Base-by-base conservation (phyloP, 2,888 invertebrate genomes). In the Glaucopsyche alexis region DNA sequence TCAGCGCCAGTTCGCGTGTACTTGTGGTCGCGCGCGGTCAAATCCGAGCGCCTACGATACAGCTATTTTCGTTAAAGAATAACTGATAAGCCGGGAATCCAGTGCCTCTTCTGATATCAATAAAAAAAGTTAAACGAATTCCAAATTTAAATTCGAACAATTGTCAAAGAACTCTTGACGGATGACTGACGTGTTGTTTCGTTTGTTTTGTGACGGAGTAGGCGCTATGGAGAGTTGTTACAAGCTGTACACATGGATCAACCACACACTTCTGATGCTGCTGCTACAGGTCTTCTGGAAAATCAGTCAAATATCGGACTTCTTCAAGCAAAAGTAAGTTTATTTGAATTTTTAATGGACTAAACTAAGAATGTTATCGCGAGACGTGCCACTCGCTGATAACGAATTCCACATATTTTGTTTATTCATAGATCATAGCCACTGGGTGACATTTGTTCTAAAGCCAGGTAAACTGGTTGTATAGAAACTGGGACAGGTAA, bases 241-340 rank as follows among this genome's bases (percentile, higher is more conserved):
- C 79, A 91, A 90, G 78, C 78, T 93, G 71, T 93, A 90, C 85
- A 89, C 91, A 78, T 92, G 91, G 93, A 86, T 93, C 78, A 91
- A 90, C 83, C 87, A 92, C 77, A 90, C 91, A 14, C 78, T 92
- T 78, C 82, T 93, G 79, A 92, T 92, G 92, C 82, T 92, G 80
- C 83, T 92, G 72, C 86, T 92, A 76, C 92, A 93, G 82, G 91
- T 92, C 80, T 88, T 93, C 81, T 93, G 93, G 93, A 93, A 93
- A 83, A 87, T 92, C 79, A 91, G 87, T 83, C 93, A 93, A 82
- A 87, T 93, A 82, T 88, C 91, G 75, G 89, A 91, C 83, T 93
- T 84, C 80, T 91, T 93, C 76, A 89, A 84, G 76, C 89, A 87
- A 80, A 90, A 89, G 93, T 93, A 77, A 92, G 93, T 89, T 69